Evolutionary conservation across 1,140 invertebrate genomes (phyloP), one percentile per base, ranked within the genome.

Genomic region (Leguminivora glycinivorella): DNA sequence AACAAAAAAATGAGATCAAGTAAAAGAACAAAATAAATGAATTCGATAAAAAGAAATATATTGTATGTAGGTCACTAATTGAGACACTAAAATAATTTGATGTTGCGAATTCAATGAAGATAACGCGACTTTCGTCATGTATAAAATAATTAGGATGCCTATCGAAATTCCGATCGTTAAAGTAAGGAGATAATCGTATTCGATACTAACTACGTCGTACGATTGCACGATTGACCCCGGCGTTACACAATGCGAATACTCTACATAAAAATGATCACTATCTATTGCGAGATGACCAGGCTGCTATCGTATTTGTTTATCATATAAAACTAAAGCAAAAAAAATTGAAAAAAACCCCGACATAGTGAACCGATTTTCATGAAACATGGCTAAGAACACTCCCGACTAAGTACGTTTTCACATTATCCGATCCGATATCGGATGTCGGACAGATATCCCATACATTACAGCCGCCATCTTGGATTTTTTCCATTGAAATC

Each of bases 161-260:
- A 63, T 63, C 58, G 25, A 63, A 34, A 63, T 63, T 63, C 29
- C 26, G n/a, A 63, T 63, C 58, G 58, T 34, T 63, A 63, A 63
- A 63, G 34, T 34, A 63, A 63, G 25, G 58, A 63, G 29, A 63
- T 63, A 63, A 63, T 63, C 58, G 58, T 63, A 63, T 63, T 63
- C 29, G 58, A 29, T 63, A 63, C 29, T 63, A 63, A 63, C 29
- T 63, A 63, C 31, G 26, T 63, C 58, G 58, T 29, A 63, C 58
- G 58, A 63, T 63, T 63, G 58, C 58, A 63, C 58, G 58, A 31
- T 29, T 63, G 58, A 31, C 58, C 58, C 58, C 25, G 26, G 5
- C 58, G 29, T 63, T 63, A 17, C 58, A 63, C 58, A 63, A 63
- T 63, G 26, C 7, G 58, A 29, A 63, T 63, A 63, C 26, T 34